phyloP scores from a whole-genome alignment of 2,888 invertebrate species.

The Nemoura dubitans region DNA sequence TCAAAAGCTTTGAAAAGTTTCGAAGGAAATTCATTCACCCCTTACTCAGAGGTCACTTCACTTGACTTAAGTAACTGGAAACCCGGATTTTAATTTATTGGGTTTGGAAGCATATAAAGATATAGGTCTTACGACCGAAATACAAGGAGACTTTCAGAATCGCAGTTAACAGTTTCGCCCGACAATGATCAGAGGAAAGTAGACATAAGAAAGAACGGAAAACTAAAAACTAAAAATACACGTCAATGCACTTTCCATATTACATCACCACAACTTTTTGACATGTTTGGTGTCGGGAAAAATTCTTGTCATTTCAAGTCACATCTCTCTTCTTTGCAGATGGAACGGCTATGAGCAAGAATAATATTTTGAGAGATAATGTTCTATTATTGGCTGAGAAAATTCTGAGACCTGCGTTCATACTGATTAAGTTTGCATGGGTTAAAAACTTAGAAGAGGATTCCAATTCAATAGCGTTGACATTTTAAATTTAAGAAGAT shows the following conservation, averaged over 20 bases:
- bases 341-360: neutral
- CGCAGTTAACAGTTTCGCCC: too few species aligned
- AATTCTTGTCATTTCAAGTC: neutral
- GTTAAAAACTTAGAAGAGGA: neutral
- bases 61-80: neutral
- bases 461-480: neutral
- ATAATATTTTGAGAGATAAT: neutral
- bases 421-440: neutral
- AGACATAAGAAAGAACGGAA: neutral
- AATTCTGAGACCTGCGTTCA: neutral
- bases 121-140: too few species aligned
- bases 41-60: neutral
- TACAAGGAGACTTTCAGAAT: too few species aligned
- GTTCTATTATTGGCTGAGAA: neutral
- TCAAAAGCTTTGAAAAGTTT: neutral
- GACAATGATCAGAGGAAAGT: neutral
- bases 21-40: neutral
- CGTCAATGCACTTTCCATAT: neutral
- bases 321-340: neutral
- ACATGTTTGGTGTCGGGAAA: neutral
- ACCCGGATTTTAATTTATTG: neutral
- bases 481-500: neutral
- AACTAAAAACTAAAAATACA: neutral
- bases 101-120: neutral
- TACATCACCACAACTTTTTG: neutral